Percentiles rank a stretch among this genome's conserved stretches.
Conservation (phyloP, 2,797 vertebrate genomes). For the Macrochelys suwanniensis region DNA sequence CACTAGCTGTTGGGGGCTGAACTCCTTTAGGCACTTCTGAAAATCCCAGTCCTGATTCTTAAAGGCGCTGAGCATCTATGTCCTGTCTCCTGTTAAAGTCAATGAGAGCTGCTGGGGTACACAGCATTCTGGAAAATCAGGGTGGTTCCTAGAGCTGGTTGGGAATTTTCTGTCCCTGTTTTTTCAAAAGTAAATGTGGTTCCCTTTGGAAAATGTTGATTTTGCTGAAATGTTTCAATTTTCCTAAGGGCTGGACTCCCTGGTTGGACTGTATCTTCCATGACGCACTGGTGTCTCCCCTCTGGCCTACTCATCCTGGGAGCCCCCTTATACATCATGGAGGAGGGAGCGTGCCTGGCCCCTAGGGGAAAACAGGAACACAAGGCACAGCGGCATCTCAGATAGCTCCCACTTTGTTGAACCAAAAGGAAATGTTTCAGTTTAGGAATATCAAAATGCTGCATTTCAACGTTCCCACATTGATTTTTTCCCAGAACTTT, state of each 20-base stretch:
- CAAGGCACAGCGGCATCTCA: no score
- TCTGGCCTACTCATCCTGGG: neutral
- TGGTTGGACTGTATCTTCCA: neutral
- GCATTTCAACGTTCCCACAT: neutral
- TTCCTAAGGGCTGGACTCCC: neutral
- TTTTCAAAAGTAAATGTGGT: neutral
- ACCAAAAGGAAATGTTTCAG: rapidly evolving
- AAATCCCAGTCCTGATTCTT: neutral
- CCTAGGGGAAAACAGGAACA: neutral
- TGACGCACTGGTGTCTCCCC: neutral
- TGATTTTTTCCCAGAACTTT: neutral
- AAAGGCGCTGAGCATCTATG: neutral
- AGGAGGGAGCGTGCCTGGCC: neutral
- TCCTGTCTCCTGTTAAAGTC: rapidly evolving
- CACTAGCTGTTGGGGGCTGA: rapidly evolving
- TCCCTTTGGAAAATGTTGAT: neutral
- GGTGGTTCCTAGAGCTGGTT: neutral
- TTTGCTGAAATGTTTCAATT: neutral
- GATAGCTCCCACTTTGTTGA: neutral
- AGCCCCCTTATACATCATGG: neutral
- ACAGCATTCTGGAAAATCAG: neutral
- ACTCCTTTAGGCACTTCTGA: neutral
- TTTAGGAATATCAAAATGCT: neutral
- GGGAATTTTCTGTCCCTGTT: neutral
- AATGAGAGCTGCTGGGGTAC: neutral